Base-by-base conservation (phyloP, 1,140 invertebrate genomes). In the Idris sp. region DNA sequence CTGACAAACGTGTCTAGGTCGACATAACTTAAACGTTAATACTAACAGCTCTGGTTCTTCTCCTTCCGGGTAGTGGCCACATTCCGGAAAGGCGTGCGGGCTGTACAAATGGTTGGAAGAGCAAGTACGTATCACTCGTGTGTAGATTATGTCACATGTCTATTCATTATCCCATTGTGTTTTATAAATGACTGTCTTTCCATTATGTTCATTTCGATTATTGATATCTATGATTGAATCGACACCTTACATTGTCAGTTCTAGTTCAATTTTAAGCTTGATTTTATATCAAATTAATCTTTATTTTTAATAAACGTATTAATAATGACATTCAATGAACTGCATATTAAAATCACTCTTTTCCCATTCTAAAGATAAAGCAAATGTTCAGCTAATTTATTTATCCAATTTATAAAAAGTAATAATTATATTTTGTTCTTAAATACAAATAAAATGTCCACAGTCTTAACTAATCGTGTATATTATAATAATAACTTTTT, bases 31-130 rank as follows among this genome's bases (percentile, higher is more conserved):
- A 80, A 78, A 84, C 86, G 78, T 85, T 78, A 86, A 84, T 82
- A 86, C 85, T 88, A 88, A 88, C 84, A 86, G 76, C 81, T 86
- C 81, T 86, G 84, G 81, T 87, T 86, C 85, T 85, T 84, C 86
- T 86, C 79, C 85, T 81, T 84, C 81, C 85, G 86, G 84, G 85
- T 92, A 98, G 97, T 99, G 95, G 96, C 97, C 85, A 96, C 97
- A 89, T 99, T 99, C 94, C 96, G 97, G 92, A 99, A 99, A 92
- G 97, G 97, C 91, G 97, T 98, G 87, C 95, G 97, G 88, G 96
- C 97, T 89, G 95, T 98, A 90, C 96, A 97, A 92, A 95, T 97
- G 92, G 94, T 97, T 89, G 96, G 96, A 90, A 92, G 95, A 92
- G 94, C 96, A 95, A 97, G 95, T 97, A 96, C 92, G 95, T 97